Evolutionary conservation across 2,113 vertebrate genomes (phyloP).

Genomic region (Ahaetulla prasina): DNA sequence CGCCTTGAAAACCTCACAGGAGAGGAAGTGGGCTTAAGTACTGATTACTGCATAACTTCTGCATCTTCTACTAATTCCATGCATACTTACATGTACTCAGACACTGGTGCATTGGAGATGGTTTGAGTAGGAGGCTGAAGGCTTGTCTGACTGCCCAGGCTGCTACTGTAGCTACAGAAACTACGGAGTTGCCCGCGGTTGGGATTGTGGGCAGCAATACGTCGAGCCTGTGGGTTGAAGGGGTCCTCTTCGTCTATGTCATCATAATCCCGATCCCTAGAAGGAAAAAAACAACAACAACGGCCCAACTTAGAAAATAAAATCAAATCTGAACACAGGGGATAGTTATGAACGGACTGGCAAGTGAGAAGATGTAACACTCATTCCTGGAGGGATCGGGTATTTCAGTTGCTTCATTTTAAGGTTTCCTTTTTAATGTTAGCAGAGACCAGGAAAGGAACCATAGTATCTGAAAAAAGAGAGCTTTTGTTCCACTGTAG

Average conservation of each 20-base stretch:
- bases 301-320: background rate
- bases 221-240: constrained; percentile 84
- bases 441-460: background rate
- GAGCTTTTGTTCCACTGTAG: background rate
- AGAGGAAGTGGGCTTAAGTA: background rate
- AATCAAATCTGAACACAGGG: background rate
- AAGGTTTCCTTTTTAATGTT: background rate
- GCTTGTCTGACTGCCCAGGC: constrained; percentile 92
- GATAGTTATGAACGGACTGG: background rate
- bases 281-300: background rate
- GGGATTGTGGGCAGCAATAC: constrained; percentile 73
- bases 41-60: background rate
- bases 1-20: background rate
- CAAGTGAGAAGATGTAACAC: background rate
- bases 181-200: constrained; percentile 82
- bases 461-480: background rate
- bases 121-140: constrained; percentile 81
- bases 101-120: constrained; percentile 81
- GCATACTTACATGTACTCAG: constrained; percentile 86
- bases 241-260: constrained; percentile 93
- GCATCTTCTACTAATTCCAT: background rate
- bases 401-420: background rate
- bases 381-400: background rate
- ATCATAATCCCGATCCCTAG: constrained; percentile 83
- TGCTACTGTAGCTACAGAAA: constrained; percentile 96